These are phyloP conservation scores for Chrysomela aeneicollis DNA, from an alignment of 2,888 invertebrate species.

Conservation along the genomic window DNA sequence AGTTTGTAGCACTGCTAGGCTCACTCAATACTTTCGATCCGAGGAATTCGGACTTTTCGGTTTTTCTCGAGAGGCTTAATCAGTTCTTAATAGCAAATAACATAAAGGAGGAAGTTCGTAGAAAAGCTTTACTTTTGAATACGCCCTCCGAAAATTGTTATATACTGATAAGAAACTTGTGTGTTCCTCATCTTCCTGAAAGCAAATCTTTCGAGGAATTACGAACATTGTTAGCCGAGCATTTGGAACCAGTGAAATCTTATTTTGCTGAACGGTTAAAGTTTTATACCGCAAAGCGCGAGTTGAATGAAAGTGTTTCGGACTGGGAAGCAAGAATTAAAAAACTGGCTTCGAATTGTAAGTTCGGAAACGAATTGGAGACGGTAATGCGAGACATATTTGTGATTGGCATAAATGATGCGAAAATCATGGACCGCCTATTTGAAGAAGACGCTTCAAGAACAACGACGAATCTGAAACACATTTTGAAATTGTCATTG, in stretches of 20 bases:
- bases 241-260: too few relatives aligned
- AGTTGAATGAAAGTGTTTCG: too few relatives aligned
- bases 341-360: slow-evolving; percentile 31
- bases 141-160: slow-evolving; percentile 21
- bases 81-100: slow-evolving; percentile 29
- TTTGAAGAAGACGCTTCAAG: slow-evolving; percentile 31
- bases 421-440: slow-evolving; percentile 25
- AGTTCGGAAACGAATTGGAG: slow-evolving; percentile 28
- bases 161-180: too few relatives aligned
- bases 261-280: too few relatives aligned
- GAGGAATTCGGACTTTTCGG: not conserved
- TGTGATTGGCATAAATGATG: slow-evolving; percentile 29
- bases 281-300: too few relatives aligned
- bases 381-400: slow-evolving; percentile 29
- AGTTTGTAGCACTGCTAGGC: too few relatives aligned
- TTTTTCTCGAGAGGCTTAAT: slow-evolving; percentile 24
- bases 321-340: slow-evolving; percentile 32
- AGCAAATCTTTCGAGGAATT: slow-evolving; percentile 16
- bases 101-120: slow-evolving; percentile 14
- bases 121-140: slow-evolving; percentile 24
- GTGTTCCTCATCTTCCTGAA: too few relatives aligned
- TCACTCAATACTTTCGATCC: too few relatives aligned
- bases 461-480: not conserved
- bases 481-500: slow-evolving; percentile 21
- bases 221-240: slow-evolving; percentile 17